Percentiles rank a stretch among this genome's conserved stretches.
These are phyloP conservation scores for Tenthredo amoena DNA, from an alignment of 2,888 invertebrate species.

Conservation along the genomic window DNA sequence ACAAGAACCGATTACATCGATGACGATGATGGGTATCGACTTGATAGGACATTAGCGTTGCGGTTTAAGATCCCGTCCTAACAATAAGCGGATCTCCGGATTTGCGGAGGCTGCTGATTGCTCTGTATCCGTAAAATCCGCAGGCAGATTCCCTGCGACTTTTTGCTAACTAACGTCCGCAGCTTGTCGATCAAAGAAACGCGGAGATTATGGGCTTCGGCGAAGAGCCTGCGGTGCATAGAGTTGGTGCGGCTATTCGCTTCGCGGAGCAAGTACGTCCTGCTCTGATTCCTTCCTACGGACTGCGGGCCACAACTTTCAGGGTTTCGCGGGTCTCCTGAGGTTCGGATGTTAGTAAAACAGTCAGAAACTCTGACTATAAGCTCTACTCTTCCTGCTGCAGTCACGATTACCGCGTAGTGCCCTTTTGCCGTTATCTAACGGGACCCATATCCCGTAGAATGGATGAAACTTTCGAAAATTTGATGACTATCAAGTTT, in stretches of 20 bases:
- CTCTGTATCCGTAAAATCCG: neutral
- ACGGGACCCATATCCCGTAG: neutral
- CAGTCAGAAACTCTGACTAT: constrained; percentile 4
- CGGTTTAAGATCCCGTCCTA: neutral
- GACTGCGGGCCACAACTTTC: neutral
- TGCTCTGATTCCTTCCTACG: constrained; percentile 39
- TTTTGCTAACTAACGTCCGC: neutral
- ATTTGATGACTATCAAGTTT: neutral
- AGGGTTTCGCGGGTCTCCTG: neutral
- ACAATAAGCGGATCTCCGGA: constrained; percentile 12
- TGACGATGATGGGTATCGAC: neutral
- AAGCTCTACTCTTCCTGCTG: neutral
- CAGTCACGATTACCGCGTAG: neutral
- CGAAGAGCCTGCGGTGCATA: neutral
- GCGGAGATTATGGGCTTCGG: neutral
- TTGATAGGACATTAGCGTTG: neutral
- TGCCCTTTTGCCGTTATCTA: neutral
- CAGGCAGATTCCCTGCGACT: neutral
- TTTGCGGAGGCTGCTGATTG: neutral
- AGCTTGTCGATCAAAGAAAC: constrained; percentile 10
- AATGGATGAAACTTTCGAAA: neutral
- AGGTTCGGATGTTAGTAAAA: constrained; percentile 6
- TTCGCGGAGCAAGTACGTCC: constrained; percentile 2
- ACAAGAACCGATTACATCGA: neutral
- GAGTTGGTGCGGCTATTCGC: constrained; percentile 8